A percentile compares a stretch with the other conserved stretches of the same genome.
Evolutionary conservation across 1,140 invertebrate genomes (phyloP).

Genomic region (Apis cerana): DNA sequence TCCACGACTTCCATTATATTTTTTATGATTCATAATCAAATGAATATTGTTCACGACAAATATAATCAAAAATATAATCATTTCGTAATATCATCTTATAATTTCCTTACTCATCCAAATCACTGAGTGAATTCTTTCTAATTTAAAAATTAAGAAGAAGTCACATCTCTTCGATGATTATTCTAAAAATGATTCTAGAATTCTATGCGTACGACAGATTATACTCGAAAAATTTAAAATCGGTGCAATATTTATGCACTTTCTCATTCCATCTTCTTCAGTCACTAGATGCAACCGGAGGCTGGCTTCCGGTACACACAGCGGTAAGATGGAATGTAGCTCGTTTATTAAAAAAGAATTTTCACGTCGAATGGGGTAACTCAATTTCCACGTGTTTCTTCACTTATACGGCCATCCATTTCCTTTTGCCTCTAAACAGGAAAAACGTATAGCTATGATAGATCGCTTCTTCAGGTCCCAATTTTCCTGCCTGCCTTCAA

Average conservation of each 20-base stretch:
- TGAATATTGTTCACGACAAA: too few relatives aligned
- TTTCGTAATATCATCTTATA: too few relatives aligned
- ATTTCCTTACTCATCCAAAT: too few relatives aligned
- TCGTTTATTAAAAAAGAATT: constrained; percentile 56
- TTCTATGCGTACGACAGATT: background rate
- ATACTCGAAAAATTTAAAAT: background rate
- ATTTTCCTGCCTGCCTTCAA: constrained; percentile 54
- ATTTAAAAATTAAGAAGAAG: too few relatives aligned
- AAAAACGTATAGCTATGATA: constrained; percentile 67
- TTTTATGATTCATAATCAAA: too few relatives aligned
- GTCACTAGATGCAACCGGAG: background rate
- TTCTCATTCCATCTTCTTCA: background rate
- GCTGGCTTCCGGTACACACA: background rate
- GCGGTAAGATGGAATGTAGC: background rate
- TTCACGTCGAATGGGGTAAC: constrained; percentile 62
- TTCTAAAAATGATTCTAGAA: too few relatives aligned
- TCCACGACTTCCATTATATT: too few relatives aligned
- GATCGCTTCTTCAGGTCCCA: constrained; percentile 66
- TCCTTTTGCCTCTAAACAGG: constrained; percentile 24
- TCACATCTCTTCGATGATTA: too few relatives aligned
- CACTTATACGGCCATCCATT: constrained; percentile 39
- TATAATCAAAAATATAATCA: too few relatives aligned
- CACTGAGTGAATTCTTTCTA: too few relatives aligned
- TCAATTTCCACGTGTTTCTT: constrained; percentile 69
- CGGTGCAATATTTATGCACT: background rate